Evolutionary conservation across 2,797 vertebrate species (phyloP).

Genomic region (Peromyscus attwateri): DNA sequence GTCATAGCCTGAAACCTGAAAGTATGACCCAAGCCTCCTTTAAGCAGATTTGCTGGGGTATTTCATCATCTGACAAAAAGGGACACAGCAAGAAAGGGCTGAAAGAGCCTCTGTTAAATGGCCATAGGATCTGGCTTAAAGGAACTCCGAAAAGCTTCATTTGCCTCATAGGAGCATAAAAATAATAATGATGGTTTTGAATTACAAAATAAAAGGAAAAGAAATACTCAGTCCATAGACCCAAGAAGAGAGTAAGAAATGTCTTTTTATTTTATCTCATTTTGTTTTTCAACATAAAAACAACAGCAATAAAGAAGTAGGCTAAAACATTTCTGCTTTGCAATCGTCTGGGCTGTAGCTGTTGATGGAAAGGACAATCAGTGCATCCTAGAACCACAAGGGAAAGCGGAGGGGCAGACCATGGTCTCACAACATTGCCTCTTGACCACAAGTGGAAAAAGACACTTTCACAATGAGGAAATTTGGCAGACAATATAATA

Average conservation of each 20-base stretch:
- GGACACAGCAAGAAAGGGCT: not conserved
- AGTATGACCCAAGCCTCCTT: not conserved
- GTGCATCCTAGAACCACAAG: not conserved
- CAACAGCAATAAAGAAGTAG: not conserved
- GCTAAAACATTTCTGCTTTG: not conserved
- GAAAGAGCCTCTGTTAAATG: not conserved
- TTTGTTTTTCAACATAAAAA: not conserved
- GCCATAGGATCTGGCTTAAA: not conserved
- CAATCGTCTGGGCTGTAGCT: not conserved
- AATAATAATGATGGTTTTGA: slow-evolving; percentile 3
- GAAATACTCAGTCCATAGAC: not conserved
- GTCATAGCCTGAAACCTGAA: not conserved
- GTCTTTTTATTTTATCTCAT: not conserved
- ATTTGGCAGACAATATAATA: slow-evolving; percentile 6
- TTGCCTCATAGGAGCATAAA: not conserved
- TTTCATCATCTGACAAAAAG: not conserved
- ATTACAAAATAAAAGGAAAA: slow-evolving; percentile 3
- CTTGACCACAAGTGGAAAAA: slow-evolving; percentile 4
- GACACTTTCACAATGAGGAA: slow-evolving; percentile 10
- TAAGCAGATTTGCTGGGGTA: not conserved
- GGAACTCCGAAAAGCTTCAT: not conserved
- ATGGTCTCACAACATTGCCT: not conserved
- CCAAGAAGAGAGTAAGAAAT: not conserved
- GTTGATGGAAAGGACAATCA: not conserved
- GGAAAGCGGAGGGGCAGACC: not conserved